phyloP scores from a whole-genome alignment of 2,888 invertebrate species.

The Pollenia labialis region DNA sequence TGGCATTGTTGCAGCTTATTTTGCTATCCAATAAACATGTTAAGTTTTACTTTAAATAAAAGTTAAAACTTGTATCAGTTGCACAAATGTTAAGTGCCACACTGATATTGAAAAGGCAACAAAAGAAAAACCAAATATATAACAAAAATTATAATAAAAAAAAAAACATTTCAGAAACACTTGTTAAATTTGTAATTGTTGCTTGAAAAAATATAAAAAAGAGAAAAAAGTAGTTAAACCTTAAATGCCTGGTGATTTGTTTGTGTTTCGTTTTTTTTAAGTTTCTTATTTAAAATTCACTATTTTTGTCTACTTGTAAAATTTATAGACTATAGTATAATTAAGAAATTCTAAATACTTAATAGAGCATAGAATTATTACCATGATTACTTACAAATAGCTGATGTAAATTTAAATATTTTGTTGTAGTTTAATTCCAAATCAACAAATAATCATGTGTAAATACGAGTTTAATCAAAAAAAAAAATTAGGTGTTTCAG shows the following conservation, averaged over 20 bases:
- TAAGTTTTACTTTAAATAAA: slow-evolving; percentile 36
- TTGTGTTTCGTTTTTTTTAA: slow-evolving; percentile 34
- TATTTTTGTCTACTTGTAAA: slow-evolving; percentile 29
- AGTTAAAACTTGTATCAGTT: slow-evolving; percentile 28
- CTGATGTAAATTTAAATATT: slow-evolving; percentile 52
- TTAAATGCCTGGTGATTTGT: slow-evolving; percentile 28
- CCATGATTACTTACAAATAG: neutral
- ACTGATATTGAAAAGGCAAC: slow-evolving; percentile 10
- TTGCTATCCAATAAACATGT: slow-evolving; percentile 29
- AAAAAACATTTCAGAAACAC: slow-evolving; percentile 17
- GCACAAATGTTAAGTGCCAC: slow-evolving; percentile 33
- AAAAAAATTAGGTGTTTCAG: slow-evolving; percentile 12
- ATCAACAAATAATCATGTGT: slow-evolving; percentile 17
- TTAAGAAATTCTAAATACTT: slow-evolving; percentile 62
- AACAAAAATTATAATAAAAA: slow-evolving; percentile 31
- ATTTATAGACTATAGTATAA: slow-evolving; percentile 22
- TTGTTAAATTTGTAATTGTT: slow-evolving; percentile 49
- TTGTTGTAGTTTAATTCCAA: slow-evolving; percentile 28
- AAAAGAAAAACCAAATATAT: neutral
- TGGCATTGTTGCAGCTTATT: slow-evolving; percentile 10
- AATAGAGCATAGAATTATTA: slow-evolving; percentile 61
- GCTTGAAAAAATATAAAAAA: neutral
- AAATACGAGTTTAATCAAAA: slow-evolving; percentile 6
- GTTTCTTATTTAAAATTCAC: slow-evolving; percentile 15
- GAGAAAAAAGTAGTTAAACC: slow-evolving; percentile 4